phyloP scores from a whole-genome alignment of 2,888 invertebrate species.

The Diplolepis rosae region DNA sequence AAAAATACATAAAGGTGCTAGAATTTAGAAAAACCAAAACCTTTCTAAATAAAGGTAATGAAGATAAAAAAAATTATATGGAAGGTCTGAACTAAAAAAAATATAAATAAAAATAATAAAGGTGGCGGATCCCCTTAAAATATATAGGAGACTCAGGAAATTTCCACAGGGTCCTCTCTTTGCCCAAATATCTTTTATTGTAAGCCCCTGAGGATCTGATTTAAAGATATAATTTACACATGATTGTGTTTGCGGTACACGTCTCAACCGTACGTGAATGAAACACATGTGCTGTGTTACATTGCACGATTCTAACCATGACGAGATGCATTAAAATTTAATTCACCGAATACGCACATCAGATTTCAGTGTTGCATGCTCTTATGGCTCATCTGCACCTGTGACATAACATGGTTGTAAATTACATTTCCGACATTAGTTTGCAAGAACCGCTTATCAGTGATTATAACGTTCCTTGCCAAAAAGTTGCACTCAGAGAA shows the following conservation, averaged over 20 bases:
- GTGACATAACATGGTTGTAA: conserved; percentile 12
- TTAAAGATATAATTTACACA: conserved; percentile 7
- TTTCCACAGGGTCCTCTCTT: no score
- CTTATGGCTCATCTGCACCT: conserved; percentile 13
- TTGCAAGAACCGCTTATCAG: conserved; percentile 16
- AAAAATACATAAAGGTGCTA: no score
- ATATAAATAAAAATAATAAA: no score
- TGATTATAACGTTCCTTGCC: background rate
- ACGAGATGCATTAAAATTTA: conserved; percentile 26
- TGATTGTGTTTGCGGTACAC: conserved; percentile 27
- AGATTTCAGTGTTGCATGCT: conserved; percentile 22
- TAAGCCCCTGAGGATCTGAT: background rate
- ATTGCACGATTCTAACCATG: conserved; percentile 25
- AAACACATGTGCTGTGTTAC: background rate
- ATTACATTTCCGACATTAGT: conserved; percentile 8
- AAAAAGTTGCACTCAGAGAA: no score
- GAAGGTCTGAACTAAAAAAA: no score
- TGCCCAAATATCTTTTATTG: conserved; percentile 1
- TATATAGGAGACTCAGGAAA: no score
- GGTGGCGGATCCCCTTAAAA: no score
- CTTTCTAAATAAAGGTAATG: no score
- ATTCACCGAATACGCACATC: conserved; percentile 12
- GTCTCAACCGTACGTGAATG: conserved; percentile 3
- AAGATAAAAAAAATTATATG: no score
- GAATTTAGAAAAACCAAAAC: no score